A percentile compares a stretch with the other conserved stretches of the same genome.
These are phyloP conservation scores for Dicycla oo DNA, from an alignment of 2,888 invertebrate species.

Conservation along the genomic window DNA sequence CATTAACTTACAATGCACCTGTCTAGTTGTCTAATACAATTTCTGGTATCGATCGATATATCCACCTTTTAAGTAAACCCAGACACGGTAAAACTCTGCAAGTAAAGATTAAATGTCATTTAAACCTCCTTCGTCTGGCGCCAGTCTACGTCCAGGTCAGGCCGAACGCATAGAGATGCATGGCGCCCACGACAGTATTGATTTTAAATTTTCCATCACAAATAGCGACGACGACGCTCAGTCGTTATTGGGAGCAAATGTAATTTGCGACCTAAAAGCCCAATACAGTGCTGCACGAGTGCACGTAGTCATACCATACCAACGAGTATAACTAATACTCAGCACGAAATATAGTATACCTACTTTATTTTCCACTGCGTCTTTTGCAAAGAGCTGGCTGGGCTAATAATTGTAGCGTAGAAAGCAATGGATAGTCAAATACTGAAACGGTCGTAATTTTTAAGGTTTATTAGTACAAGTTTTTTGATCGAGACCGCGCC, in stretches of 20 bases:
- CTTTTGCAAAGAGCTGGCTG: slow-evolving; percentile 1
- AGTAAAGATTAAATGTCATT: no score
- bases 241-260: slow-evolving; percentile 16
- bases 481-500: slow-evolving; percentile 15
- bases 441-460: slow-evolving; percentile 8
- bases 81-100: no score
- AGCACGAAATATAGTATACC: slow-evolving; percentile 1
- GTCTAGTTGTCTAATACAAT: background rate
- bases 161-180: slow-evolving; percentile 24
- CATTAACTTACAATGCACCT: background rate
- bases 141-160: slow-evolving; percentile 27
- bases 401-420: background rate
- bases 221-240: slow-evolving; percentile 8
- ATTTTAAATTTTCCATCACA: slow-evolving; percentile 39
- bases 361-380: slow-evolving; percentile 35
- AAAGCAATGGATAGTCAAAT: slow-evolving; percentile 22
- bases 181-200: slow-evolving; percentile 27
- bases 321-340: slow-evolving; percentile 6
- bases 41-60: background rate
- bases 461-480: slow-evolving; percentile 21
- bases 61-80: background rate
- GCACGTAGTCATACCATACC: slow-evolving; percentile 22
- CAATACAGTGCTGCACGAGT: slow-evolving; percentile 42
- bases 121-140: slow-evolving; percentile 12
- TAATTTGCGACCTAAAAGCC: slow-evolving; percentile 49